A percentile compares a stretch with the other conserved stretches of the same genome.
Evolutionary conservation across 2,888 invertebrate species (phyloP).

Genomic region (Polydesmus complanatus): DNA sequence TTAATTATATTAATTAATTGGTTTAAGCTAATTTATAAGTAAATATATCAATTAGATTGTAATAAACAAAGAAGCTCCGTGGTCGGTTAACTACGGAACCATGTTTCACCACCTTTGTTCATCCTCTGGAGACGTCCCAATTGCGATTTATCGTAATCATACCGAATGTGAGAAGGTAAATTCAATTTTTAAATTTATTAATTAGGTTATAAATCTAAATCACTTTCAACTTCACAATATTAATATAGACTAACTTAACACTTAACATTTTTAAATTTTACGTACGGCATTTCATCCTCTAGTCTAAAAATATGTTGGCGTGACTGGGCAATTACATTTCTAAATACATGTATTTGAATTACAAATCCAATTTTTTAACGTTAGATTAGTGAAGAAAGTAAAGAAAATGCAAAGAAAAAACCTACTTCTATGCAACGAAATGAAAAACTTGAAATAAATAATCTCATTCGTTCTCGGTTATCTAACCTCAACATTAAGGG

Average conservation of each 20-base stretch:
- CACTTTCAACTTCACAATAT: too few relatives aligned
- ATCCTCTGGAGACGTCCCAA: conserved; percentile 86
- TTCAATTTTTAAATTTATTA: conserved; percentile 46
- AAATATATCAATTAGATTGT: conserved; percentile 53
- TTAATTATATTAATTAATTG: not conserved
- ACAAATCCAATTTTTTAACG: not conserved
- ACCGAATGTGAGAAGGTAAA: conserved; percentile 61
- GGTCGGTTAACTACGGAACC: conserved; percentile 95
- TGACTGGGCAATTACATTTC: too few relatives aligned
- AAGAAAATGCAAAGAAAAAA: conserved; percentile 8
- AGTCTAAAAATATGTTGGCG: too few relatives aligned
- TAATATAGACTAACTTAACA: too few relatives aligned
- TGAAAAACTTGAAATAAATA: conserved; percentile 65
- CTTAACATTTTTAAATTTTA: too few relatives aligned
- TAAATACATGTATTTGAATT: too few relatives aligned
- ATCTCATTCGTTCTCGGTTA: conserved; percentile 87
- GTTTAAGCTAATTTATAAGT: not conserved
- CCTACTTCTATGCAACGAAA: conserved; percentile 3
- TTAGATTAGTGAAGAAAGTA: conserved; percentile 1
- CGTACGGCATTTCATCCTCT: too few relatives aligned
- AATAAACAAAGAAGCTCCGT: conserved; percentile 84
- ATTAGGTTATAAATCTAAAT: not conserved
- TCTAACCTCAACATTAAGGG: conserved; percentile 79
- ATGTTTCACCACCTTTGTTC: conserved; percentile 96
- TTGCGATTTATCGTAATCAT: conserved; percentile 94